phyloP scores from a whole-genome alignment of 1,140 invertebrate genomes.

The Drosophila ironensis region DNA sequence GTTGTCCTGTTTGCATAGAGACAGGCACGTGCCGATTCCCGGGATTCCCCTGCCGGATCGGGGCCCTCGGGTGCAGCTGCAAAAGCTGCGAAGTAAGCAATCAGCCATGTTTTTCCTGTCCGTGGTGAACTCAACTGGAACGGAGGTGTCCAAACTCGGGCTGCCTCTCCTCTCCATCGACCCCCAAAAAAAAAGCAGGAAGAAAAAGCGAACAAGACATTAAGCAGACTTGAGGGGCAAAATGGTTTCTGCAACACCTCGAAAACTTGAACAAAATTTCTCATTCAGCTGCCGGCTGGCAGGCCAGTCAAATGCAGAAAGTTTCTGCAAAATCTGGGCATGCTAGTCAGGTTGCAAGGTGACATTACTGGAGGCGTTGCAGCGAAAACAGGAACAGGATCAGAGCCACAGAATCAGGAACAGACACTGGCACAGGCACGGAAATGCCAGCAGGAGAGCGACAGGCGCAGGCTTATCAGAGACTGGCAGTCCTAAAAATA shows the following conservation, averaged over 20 bases:
- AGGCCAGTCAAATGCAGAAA: constrained; percentile 27
- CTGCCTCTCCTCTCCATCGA: not conserved
- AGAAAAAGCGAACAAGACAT: constrained; percentile 21
- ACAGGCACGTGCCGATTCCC: constrained; percentile 27
- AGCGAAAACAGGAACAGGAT: not conserved
- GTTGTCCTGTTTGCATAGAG: constrained; percentile 32
- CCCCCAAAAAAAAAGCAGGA: not conserved
- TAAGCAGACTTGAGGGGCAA: not conserved
- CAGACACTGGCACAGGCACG: too few relatives aligned
- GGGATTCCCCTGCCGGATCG: not conserved
- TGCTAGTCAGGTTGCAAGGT: constrained; percentile 49
- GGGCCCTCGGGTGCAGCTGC: constrained; percentile 10
- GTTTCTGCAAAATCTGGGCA: constrained; percentile 4
- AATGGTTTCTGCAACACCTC: constrained; percentile 6
- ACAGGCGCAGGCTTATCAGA: constrained; percentile 45
- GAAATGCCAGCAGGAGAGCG: constrained; percentile 46
- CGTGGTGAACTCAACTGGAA: constrained; percentile 19
- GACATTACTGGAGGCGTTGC: constrained; percentile 50
- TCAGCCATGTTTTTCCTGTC: constrained; percentile 24
- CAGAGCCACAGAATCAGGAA: too few relatives aligned
- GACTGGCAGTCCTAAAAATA: not conserved
- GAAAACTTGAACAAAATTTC: constrained; percentile 3
- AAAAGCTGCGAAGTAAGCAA: constrained; percentile 41
- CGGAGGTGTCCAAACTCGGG: constrained; percentile 7
- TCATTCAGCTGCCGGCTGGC: constrained; percentile 5